Percentiles rank a stretch among this genome's conserved stretches.
phyloP scores from a whole-genome alignment of 2,113 vertebrate genomes.

The Globicephala melas region DNA sequence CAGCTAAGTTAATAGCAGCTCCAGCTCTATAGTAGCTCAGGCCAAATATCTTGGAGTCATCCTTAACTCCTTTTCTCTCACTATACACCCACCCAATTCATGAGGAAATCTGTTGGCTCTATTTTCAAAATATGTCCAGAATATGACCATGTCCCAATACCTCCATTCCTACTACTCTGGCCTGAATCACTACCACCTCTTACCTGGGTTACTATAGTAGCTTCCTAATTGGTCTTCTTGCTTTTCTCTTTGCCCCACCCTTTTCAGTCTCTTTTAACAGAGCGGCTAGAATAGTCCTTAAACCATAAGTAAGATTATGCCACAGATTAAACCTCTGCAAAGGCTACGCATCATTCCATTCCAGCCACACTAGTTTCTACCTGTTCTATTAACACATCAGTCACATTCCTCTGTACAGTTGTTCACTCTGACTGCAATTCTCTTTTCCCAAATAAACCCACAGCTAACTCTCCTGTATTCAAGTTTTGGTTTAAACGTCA shows the following conservation, averaged over 20 bases:
- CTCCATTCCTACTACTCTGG: background rate
- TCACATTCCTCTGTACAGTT: background rate
- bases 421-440: background rate
- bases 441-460: background rate
- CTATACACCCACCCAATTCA: background rate
- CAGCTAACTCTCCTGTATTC: background rate
- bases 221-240: background rate
- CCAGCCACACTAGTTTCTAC: background rate
- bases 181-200: background rate
- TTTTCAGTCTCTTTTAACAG: background rate
- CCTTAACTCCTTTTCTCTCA: background rate
- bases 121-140: background rate
- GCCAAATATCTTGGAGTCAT: background rate
- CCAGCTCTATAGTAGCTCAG: background rate
- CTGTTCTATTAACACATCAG: background rate
- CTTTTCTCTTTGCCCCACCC: background rate
- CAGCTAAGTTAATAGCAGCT: background rate
- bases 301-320: background rate
- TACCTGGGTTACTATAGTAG: background rate
- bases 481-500: background rate
- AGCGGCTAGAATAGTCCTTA: background rate
- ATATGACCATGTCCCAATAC: background rate
- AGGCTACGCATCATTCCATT: background rate
- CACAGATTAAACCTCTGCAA: background rate
- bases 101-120: background rate